These are phyloP conservation scores for Alectoris magna DNA, from an alignment of 2,797 vertebrate genomes.

Conservation along the genomic window DNA sequence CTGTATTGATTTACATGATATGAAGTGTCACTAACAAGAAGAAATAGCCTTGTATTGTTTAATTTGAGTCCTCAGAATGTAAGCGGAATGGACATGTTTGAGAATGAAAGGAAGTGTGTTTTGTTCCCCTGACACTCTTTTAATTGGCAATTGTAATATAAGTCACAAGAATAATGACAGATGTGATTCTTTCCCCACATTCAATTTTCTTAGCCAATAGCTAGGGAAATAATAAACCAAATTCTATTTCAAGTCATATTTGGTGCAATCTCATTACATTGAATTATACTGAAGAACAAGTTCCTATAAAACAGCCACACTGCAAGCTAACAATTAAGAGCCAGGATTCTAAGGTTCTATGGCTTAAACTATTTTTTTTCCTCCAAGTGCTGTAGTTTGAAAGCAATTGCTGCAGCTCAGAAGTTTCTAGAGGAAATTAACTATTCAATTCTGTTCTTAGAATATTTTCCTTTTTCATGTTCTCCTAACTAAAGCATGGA, in stretches of 20 bases:
- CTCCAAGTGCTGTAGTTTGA: not conserved
- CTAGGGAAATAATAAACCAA: slow-evolving; percentile 34
- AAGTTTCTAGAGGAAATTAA: not conserved
- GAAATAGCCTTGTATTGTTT: not conserved
- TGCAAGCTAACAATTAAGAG: not conserved
- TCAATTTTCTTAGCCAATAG: slow-evolving; percentile 28
- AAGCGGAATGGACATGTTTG: not conserved
- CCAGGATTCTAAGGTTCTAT: not conserved
- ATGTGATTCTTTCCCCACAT: not conserved
- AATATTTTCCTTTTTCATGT: rapidly evolving
- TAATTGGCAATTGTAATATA: slow-evolving; percentile 1
- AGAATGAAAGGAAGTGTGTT: not conserved
- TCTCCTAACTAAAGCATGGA: not conserved
- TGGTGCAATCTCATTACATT: not conserved
- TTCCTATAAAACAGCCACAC: not conserved
- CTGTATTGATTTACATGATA: not conserved
- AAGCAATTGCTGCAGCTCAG: slow-evolving; percentile 7
- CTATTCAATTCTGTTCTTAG: not conserved
- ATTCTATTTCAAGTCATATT: not conserved
- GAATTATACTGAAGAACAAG: not conserved
- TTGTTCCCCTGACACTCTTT: not conserved
- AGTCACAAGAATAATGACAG: not conserved
- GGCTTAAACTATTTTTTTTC: not conserved
- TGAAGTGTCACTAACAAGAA: not conserved
- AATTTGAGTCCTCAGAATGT: not conserved